Percentiles rank a stretch among this genome's conserved stretches.
phyloP scores from a whole-genome alignment of 2,888 invertebrate species.

The Chrysina gloriosa region DNA sequence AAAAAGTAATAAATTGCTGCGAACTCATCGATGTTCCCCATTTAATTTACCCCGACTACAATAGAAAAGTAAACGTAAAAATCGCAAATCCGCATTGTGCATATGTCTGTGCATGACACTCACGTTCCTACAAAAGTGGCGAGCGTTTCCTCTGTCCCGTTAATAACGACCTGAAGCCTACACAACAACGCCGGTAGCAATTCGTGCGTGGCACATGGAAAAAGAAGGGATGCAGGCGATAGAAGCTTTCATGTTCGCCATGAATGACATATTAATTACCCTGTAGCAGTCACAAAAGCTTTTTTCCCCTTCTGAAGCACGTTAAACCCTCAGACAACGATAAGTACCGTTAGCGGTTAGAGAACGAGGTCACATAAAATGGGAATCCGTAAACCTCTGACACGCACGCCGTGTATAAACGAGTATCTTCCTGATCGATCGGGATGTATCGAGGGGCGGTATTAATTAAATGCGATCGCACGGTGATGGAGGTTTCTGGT shows the following conservation, averaged over 20 bases:
- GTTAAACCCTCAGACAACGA: neutral
- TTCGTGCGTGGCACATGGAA: constrained; percentile 25
- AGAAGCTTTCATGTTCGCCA: constrained; percentile 20
- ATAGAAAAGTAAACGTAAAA: neutral
- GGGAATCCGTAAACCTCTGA: constrained; percentile 11
- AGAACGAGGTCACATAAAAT: neutral
- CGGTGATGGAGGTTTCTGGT: too few species aligned
- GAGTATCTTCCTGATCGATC: too few species aligned
- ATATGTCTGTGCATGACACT: neutral
- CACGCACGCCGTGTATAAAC: too few species aligned
- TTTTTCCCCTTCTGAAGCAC: neutral
- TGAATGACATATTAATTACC: constrained; percentile 25
- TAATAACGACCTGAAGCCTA: constrained; percentile 21
- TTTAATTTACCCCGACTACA: neutral
- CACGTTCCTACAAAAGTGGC: constrained; percentile 3
- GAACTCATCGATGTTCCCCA: too few species aligned
- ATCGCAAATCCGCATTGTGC: neutral
- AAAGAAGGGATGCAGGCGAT: neutral
- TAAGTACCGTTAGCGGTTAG: neutral
- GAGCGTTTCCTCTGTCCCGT: neutral
- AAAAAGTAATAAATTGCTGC: too few species aligned
- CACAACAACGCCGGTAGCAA: neutral
- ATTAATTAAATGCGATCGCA: too few species aligned
- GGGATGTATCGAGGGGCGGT: too few species aligned
- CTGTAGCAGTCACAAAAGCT: neutral